Base-by-base conservation (phyloP, 1,140 invertebrate genomes). In the Leptopilina clavipes region DNA sequence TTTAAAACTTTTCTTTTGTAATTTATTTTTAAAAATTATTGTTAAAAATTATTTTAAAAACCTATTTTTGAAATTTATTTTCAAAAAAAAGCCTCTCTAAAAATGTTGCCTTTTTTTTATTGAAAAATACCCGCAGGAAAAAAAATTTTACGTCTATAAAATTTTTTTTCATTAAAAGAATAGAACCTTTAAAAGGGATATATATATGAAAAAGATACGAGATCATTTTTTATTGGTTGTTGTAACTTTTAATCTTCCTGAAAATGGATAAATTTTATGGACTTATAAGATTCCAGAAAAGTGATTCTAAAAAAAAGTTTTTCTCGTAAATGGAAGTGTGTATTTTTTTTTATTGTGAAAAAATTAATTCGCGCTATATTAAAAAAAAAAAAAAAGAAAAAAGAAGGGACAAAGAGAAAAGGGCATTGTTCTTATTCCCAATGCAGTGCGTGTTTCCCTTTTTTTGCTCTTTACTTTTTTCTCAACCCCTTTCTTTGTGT, bases 161-260 rank as follows among this genome's bases (percentile, higher is more conserved):
- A 52, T n/a, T 17, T 17, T 17, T 52, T 48, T 48, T 48, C 48
- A 52, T 17, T 17, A n/a, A n/a, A 52, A 17, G 0, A 7, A 17
- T 52, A 17, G 14, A 17, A 17, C 25, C 25, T 31, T 31, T 52
- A 17, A 52, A 52, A 52, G n/a, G 14, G 5, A 17, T 31, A 3
- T 0, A 52, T n/a, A n/a, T n/a, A n/a, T n/a, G n/a, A n/a, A 8
- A 52, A 17, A 52, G 3, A 48, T 48, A 11, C 8, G 14, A 52
- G 6, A 8, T n/a, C 37, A 40, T 40, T 52, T 52, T 52, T 52
- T 52, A 52, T n/a, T n/a, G 48, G 14, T n/a, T n/a, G 48, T 17
- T 52, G 48, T 52, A 52, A 52, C 48, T 52, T 52, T 52, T n/a
- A 52, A 52, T 52, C 48, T 52, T 52, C n/a, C n/a, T 40, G 37